A percentile compares a stretch with the other conserved stretches of the same genome.
phyloP scores from a whole-genome alignment of 2,888 invertebrate genomes.

The Caenorhabditis wallacei region DNA sequence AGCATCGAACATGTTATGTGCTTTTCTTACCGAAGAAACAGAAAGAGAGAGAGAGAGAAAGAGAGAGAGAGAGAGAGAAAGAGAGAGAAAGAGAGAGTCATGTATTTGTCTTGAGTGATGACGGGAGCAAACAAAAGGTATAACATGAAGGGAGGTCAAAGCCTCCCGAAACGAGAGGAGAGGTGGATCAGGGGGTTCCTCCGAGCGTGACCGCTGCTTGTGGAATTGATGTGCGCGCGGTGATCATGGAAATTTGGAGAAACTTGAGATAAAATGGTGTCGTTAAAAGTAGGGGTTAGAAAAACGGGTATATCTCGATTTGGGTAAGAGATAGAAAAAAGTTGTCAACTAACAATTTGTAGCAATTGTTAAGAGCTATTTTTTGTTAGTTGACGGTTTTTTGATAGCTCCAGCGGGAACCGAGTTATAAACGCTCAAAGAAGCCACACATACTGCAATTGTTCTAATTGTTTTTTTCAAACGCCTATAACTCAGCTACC shows the following conservation, averaged over 20 bases:
- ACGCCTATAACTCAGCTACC: too few relatives aligned
- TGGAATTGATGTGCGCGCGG: slow-evolving; percentile 8
- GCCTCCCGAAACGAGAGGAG: slow-evolving; percentile 4
- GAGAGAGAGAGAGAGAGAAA: background rate
- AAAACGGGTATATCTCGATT: too few relatives aligned
- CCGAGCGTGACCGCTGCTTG: slow-evolving; percentile 18
- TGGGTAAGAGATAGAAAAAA: too few relatives aligned
- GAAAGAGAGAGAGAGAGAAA: background rate
- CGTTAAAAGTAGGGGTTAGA: too few relatives aligned
- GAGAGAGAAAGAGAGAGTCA: slow-evolving; percentile 16
- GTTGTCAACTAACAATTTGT: too few relatives aligned
- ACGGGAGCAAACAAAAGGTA: slow-evolving; percentile 57
- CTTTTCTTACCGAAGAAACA: background rate
- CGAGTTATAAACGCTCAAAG: too few relatives aligned
- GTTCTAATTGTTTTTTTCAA: too few relatives aligned
- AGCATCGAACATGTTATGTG: slow-evolving; percentile 25
- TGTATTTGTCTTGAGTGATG: slow-evolving; percentile 47
- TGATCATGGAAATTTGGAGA: background rate
- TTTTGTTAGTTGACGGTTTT: too few relatives aligned
- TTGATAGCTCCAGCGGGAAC: too few relatives aligned
- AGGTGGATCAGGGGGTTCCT: background rate
- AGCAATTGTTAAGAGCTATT: too few relatives aligned
- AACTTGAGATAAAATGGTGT: too few relatives aligned
- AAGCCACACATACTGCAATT: too few relatives aligned
- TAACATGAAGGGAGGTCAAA: slow-evolving; percentile 45